Base-by-base conservation (phyloP, 30 jellyfish, hydroid and myxozoan genomes). In the Clytia hemisphaerica region DNA sequence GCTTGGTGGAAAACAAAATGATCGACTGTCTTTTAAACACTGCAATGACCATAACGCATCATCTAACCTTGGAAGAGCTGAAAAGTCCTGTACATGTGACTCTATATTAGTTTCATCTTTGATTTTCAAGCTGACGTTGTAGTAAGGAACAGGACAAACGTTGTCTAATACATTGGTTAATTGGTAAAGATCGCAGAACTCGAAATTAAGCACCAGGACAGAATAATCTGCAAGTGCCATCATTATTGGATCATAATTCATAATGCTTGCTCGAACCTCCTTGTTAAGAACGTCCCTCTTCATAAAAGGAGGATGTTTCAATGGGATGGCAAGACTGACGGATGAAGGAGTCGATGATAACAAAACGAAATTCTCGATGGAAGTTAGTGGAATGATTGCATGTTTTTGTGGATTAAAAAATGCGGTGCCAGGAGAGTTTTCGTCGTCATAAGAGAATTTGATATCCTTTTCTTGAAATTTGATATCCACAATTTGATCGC, bases 1-100 rank as follows among this genome's bases (percentile, higher is more conserved):
- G 21, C 50, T 51, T 53, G 45, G 58, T 28, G 92, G 83, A 4
- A 78, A 31, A 57, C 92, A 78, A 15, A 78, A 16, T 14, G 50
- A 62, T 35, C 78, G 57, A 3, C 71, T 42, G 25, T 51, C 77
- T 27, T 53, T 31, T 25, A 78, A 18, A 2, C 76, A 76, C 0
- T 60, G 46, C 45, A 78, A 35, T 27, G 48, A 15, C 92, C 92
- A 78, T 16, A 58, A 24, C 61, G 54, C 22, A 37, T 45, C 6
- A 53, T 58, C 12, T 35, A 27, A n/a, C 58, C 36, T 16, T 26
- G 58, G 31, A 30, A 38, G 4, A n/a, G 19, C 55, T 31, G 31
- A 18, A 67, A 33, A 3, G 2, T 9, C 24, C 35, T 35, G 45
- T 9, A 22, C 21, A 35, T 32, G 14, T 22, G 40, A 30, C 55